Conservation (phyloP, 2,797 vertebrate genomes). For the Thunnus albacares region DNA sequence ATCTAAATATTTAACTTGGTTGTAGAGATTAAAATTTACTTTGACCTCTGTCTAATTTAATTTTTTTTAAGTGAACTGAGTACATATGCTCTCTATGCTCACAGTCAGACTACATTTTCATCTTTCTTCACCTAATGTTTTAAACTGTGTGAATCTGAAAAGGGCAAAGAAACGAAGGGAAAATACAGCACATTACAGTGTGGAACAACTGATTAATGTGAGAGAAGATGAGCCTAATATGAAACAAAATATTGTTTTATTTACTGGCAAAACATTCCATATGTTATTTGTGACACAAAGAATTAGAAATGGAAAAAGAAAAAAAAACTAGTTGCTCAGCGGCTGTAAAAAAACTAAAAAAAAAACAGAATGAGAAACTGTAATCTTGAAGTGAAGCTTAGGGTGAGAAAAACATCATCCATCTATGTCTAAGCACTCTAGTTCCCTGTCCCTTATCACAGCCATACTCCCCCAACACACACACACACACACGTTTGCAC, state of each 20-base stretch:
- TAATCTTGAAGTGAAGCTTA: conserved; percentile 69
- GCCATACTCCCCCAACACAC: conserved; percentile 66
- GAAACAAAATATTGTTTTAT: conserved; percentile 46
- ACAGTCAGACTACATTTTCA: neutral
- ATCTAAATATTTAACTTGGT: neutral
- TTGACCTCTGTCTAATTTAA: neutral
- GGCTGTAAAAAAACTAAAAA: conserved; percentile 29
- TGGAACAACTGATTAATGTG: conserved; percentile 23
- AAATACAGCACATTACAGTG: neutral
- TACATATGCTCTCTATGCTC: neutral
- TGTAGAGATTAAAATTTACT: neutral
- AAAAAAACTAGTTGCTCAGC: conserved; percentile 17
- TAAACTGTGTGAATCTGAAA: neutral
- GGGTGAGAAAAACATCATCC: conserved; percentile 84
- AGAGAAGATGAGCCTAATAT: neutral
- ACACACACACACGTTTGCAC: conserved; percentile 33
- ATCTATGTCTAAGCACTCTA: conserved; percentile 76
- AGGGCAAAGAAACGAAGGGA: neutral
- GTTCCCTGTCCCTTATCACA: conserved; percentile 83
- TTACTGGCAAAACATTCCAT: conserved; percentile 64
- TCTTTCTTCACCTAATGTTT: conserved; percentile 1
- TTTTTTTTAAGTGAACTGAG: neutral
- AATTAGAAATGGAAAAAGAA: conserved; percentile 3
- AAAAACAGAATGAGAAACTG: conserved; percentile 55
- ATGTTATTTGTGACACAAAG: conserved; percentile 27